Conservation (phyloP, 37 sponge, comb jelly and placozoan species). For the Hexactinellida sp. region DNA sequence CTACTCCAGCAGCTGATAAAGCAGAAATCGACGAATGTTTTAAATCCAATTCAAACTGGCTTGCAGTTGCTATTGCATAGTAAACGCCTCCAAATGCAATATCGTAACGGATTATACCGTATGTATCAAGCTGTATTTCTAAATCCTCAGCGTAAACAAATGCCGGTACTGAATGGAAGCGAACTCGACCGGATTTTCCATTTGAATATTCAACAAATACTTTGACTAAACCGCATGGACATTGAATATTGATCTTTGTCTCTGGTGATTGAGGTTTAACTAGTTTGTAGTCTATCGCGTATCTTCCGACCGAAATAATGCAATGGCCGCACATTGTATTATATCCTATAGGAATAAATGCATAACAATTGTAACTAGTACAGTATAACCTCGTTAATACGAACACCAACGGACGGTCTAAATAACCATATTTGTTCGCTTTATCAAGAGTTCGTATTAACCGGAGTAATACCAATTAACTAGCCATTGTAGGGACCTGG, state of each 20-base stretch:
- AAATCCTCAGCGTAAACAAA: conserved; percentile 47
- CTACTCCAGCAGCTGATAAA: conserved; percentile 24
- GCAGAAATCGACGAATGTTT: conserved; percentile 14
- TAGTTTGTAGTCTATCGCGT: conserved; percentile 56
- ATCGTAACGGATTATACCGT: conserved; percentile 42
- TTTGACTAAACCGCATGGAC: conserved; percentile 70
- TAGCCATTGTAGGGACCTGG: too few relatives aligned
- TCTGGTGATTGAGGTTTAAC: conserved; percentile 50
- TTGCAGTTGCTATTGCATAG: conserved; percentile 49
- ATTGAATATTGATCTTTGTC: conserved; percentile 63
- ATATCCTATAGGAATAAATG: conserved; percentile 60
- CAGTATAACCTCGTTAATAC: too few relatives aligned
- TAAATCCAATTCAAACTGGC: conserved; percentile 44
- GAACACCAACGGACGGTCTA: too few relatives aligned
- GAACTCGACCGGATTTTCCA: conserved; percentile 33
- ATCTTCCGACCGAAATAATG: conserved; percentile 66
- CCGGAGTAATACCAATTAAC: too few relatives aligned
- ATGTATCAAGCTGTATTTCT: conserved; percentile 18
- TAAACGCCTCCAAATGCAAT: conserved; percentile 67
- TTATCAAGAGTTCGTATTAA: too few relatives aligned
- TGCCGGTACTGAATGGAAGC: conserved; percentile 62
- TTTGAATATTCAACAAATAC: conserved; percentile 34
- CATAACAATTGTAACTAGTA: too few relatives aligned
- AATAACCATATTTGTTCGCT: too few relatives aligned
- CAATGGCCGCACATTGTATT: conserved; percentile 89